A percentile compares a stretch with the other conserved stretches of the same genome.
Conservation (phyloP, 2,797 vertebrate species). For the Momotus momota region DNA sequence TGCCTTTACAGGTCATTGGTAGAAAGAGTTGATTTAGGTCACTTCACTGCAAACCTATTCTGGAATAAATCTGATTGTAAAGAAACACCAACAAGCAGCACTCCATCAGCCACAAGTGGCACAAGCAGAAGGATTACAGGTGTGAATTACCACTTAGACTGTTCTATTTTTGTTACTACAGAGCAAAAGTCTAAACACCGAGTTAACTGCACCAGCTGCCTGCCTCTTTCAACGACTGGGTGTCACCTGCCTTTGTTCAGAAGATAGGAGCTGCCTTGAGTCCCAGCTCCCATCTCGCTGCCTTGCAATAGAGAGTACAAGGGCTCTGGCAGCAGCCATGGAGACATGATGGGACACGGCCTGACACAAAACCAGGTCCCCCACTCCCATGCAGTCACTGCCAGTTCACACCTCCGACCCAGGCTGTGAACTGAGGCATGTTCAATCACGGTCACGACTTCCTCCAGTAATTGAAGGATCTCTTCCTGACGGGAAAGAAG, state of each 20-base stretch:
- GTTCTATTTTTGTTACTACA: background rate
- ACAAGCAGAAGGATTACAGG: accelerated
- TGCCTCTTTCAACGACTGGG: background rate
- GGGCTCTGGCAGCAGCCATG: background rate
- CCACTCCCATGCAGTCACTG: background rate
- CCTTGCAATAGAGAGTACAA: background rate
- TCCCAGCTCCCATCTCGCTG: background rate
- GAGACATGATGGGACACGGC: accelerated
- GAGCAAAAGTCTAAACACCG: background rate
- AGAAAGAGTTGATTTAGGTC: background rate
- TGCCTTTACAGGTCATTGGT: background rate
- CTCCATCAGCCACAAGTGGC: background rate
- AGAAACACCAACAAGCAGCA: background rate
- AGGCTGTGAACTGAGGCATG: background rate
- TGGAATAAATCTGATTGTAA: background rate
- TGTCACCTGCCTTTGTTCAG: background rate
- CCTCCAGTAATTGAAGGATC: accelerated
- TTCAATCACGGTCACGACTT: background rate
- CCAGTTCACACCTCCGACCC: background rate
- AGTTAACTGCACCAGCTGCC: background rate
- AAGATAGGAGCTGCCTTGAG: background rate
- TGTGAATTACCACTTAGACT: background rate
- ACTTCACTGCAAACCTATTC: background rate
- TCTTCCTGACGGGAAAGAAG: background rate
- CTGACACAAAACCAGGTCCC: background rate